Conservation (phyloP, 2,888 invertebrate genomes). For the Metellina segmentata region DNA sequence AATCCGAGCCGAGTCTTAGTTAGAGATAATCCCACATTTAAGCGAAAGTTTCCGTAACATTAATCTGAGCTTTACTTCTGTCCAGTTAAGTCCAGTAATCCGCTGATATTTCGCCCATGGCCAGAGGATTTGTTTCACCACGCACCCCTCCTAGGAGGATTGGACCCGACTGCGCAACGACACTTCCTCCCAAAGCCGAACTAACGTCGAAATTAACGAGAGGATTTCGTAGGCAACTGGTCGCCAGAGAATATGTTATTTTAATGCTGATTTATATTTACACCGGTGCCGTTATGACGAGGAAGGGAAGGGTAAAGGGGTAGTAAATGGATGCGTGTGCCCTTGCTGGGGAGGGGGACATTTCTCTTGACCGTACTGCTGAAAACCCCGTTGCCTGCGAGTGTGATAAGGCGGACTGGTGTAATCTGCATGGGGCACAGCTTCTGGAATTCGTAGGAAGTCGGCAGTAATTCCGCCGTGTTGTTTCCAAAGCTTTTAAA, state of each 20-base stretch:
- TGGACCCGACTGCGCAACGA: too few relatives aligned
- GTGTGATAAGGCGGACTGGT: too few relatives aligned
- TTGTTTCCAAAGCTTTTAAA: too few relatives aligned
- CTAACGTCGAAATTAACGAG: neutral
- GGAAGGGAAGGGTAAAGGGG: too few relatives aligned
- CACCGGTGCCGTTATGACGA: neutral
- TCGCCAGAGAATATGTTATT: neutral
- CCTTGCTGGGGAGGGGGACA: too few relatives aligned
- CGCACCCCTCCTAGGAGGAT: neutral
- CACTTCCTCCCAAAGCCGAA: too few relatives aligned
- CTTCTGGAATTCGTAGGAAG: too few relatives aligned
- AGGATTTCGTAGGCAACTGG: neutral
- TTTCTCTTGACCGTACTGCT: too few relatives aligned
- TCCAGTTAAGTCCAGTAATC: neutral
- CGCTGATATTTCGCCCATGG: neutral
- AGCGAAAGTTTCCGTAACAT: constrained; percentile 1
- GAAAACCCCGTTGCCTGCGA: too few relatives aligned
- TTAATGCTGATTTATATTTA: constrained; percentile 1
- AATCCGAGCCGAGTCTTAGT: neutral
- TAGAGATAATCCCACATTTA: neutral
- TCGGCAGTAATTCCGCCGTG: too few relatives aligned
- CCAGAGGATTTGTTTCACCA: neutral
- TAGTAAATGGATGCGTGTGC: too few relatives aligned
- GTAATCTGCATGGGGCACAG: too few relatives aligned
- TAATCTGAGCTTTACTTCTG: constrained; percentile 1